These are phyloP conservation scores for Mus musculus DNA, from an alignment of 2,113 vertebrate species.

Conservation along the genomic window DNA sequence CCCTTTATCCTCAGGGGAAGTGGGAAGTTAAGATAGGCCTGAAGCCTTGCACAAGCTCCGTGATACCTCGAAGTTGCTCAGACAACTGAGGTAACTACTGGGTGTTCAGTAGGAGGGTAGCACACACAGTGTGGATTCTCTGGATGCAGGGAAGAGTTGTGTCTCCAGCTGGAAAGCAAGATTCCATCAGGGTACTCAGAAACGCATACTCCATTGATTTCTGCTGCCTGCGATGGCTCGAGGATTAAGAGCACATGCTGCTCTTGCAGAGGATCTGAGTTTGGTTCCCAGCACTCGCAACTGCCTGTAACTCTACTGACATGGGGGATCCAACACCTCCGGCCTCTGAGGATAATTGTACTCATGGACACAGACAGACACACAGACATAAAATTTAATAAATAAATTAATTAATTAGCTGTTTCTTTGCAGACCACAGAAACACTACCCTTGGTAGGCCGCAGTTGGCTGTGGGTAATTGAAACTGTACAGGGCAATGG, in stretches of 20 bases:
- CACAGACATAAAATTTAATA: neutral
- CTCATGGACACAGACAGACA: neutral
- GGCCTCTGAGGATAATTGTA: no score
- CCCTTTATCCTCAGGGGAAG: neutral
- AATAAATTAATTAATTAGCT: no score
- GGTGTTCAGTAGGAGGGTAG: neutral
- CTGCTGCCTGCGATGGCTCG: no score
- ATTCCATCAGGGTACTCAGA: neutral
- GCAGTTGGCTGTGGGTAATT: neutral
- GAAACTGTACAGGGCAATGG: neutral
- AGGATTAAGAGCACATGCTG: neutral
- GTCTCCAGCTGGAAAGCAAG: neutral
- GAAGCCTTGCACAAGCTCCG: neutral
- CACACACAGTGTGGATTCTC: neutral
- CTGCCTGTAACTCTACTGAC: neutral
- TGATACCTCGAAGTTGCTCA: neutral
- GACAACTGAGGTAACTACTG: neutral
- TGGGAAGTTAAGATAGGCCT: neutral
- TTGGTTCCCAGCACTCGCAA: neutral
- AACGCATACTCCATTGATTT: neutral
- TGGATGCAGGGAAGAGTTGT: neutral
- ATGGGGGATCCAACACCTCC: neutral
- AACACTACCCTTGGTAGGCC: neutral
- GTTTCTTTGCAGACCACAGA: neutral
- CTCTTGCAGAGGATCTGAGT: neutral